Base-by-base conservation (phyloP, 2,113 vertebrate genomes). In the Murina feae region DNA sequence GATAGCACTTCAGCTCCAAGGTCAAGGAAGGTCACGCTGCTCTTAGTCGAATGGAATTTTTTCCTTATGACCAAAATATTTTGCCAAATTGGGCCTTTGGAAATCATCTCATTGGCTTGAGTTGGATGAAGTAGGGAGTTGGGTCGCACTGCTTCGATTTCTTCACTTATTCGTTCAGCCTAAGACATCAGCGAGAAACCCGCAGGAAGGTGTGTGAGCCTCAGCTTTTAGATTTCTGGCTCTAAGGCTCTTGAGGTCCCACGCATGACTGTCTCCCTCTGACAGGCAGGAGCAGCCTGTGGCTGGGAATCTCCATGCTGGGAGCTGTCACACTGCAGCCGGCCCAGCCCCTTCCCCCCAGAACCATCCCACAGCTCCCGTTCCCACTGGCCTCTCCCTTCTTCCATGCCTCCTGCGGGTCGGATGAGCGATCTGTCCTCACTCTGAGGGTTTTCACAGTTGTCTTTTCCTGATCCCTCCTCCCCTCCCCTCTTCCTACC, bases 361-460 rank as follows among this genome's bases (percentile, higher is more conserved):
- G 71, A 10, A 47, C 51, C 6, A 47, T 20, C 20, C 42, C n/a
- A 4, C 5, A n/a, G 21, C 63, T 51, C 53, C 55, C 47, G 0
- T 28, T 30, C 65, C 30, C 23, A 2, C 16, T 3, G 9, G 32
- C 35, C 63, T 32, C 63, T 53, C 53, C 75, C 51, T 65, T 55
- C 69, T 44, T 69, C 30, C 9, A 1, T 35, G 49, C 32, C 30
- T 90, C n/a, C 65, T 76, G 49, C 42, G 17, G 86, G 30, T 83
- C 87, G 95, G 66, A 91, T 49, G 14, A 82, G 80, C 89, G 47
- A 3, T 25, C 83, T 76, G 51, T 93, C 79, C 85, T 88, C 93
- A 72, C 68, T 53, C 28, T 94, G 95, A 96, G 96, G 95, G 89
- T 94, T 97, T 97, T 97, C 47, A 97, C 97, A 80, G 94, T 53